Evolutionary conservation across 1,140 invertebrate genomes (phyloP).

Genomic region (Drosophila nigromelanica): DNA sequence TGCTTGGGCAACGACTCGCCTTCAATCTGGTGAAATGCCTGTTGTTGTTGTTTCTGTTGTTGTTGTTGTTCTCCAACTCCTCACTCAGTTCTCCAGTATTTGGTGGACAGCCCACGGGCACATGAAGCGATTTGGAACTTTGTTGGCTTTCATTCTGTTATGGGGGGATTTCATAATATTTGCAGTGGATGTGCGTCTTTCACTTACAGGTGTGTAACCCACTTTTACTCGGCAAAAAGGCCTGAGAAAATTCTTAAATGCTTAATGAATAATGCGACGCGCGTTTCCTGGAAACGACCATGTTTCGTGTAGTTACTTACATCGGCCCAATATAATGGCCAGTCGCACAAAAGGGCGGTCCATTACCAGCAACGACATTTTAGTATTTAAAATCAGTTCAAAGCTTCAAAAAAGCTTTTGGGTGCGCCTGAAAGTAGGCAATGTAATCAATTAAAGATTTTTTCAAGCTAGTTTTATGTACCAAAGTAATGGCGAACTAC

Average conservation of each 20-base stretch:
- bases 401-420: slow-evolving; percentile 3
- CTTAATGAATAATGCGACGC: slow-evolving; percentile 59
- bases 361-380: not conserved
- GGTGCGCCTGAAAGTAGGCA: slow-evolving; percentile 36
- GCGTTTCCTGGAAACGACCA: slow-evolving; percentile 62
- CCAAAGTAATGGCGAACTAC: too few relatives aligned
- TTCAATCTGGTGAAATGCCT: slow-evolving; percentile 60
- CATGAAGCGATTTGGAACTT: slow-evolving; percentile 5
- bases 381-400: too few relatives aligned
- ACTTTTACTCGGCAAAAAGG: slow-evolving; percentile 44
- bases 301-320: slow-evolving; percentile 31
- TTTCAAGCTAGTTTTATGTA: not conserved
- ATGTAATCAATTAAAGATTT: not conserved
- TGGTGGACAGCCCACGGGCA: slow-evolving; percentile 21
- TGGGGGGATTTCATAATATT: slow-evolving; percentile 74
- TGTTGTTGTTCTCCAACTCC: slow-evolving; percentile 24
- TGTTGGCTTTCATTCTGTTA: slow-evolving; percentile 53
- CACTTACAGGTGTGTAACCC: slow-evolving; percentile 73
- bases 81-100: slow-evolving; percentile 18
- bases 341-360: slow-evolving; percentile 2
- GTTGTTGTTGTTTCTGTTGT: too few relatives aligned
- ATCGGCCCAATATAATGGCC: slow-evolving; percentile 11
- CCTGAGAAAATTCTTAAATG: slow-evolving; percentile 68
- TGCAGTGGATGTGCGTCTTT: slow-evolving; percentile 49
- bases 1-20: slow-evolving; percentile 39